phyloP scores from a whole-genome alignment of 2,113 vertebrate species.

The Perca schrenkii region DNA sequence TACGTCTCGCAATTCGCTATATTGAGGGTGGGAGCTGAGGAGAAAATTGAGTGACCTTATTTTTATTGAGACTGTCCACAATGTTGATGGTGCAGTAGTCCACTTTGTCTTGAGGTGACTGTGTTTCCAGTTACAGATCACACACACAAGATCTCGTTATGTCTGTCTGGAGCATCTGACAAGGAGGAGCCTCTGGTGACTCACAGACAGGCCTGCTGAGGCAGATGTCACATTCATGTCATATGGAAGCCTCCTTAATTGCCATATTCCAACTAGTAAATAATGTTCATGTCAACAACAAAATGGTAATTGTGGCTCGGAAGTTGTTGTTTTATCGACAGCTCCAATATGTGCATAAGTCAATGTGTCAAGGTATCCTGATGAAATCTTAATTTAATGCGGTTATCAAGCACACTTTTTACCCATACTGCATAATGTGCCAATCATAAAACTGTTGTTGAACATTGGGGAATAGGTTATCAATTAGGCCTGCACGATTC shows the following conservation, averaged over 20 bases:
- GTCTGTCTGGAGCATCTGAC: conserved; percentile 59
- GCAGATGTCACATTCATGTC: conserved; percentile 65
- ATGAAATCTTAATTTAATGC: not conserved
- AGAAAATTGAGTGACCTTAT: not conserved
- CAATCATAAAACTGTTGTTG: not conserved
- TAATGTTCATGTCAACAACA: conserved; percentile 46
- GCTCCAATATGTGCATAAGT: not conserved
- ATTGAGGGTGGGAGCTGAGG: not conserved
- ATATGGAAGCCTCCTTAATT: conserved; percentile 64
- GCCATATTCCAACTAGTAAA: conserved; percentile 59
- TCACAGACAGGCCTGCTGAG: conserved; percentile 52
- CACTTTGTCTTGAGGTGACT: conserved; percentile 22
- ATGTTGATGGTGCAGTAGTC: not conserved
- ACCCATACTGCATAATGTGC: not conserved
- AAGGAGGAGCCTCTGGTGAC: conserved; percentile 54
- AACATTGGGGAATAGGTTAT: not conserved
- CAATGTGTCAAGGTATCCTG: not conserved
- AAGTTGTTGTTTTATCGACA: conserved; percentile 31
- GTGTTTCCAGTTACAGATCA: conserved; percentile 41
- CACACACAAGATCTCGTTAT: conserved; percentile 30
- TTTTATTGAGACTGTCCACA: not conserved
- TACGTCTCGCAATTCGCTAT: not conserved
- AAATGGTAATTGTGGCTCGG: conserved; percentile 29
- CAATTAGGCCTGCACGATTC: not conserved
- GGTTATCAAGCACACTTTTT: not conserved